Evolutionary conservation across 2,113 vertebrate genomes (phyloP).

Genomic region (Sebastes schlegelii): DNA sequence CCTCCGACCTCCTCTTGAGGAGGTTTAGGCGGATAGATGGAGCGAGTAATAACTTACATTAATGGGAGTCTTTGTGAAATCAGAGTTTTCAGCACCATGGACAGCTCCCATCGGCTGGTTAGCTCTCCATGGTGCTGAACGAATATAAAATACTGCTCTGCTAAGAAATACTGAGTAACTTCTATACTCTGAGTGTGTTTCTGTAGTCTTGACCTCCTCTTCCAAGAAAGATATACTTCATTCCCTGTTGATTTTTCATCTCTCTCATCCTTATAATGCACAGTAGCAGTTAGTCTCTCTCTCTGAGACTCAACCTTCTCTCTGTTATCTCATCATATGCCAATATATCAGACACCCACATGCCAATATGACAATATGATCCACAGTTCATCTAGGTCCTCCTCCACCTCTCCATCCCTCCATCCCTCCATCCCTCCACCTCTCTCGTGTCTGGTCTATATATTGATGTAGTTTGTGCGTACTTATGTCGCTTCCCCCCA

Average conservation of each 20-base stretch:
- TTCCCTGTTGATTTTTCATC: background rate
- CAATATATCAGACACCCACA: slow-evolving; percentile 18
- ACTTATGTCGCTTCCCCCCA: slow-evolving; percentile 14
- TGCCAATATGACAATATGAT: slow-evolving; percentile 1
- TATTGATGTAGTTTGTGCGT: background rate
- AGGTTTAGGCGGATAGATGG: slow-evolving; percentile 38
- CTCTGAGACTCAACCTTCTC: background rate
- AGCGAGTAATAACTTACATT: slow-evolving; percentile 21
- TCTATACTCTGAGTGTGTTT: background rate
- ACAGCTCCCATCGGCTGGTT: slow-evolving; percentile 4
- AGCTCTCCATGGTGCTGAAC: slow-evolving; percentile 63
- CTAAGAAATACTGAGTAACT: background rate
- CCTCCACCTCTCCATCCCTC: too few species aligned
- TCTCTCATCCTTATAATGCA: too few species aligned
- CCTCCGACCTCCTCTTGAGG: background rate
- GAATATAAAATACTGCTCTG: background rate
- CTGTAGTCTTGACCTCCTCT: background rate
- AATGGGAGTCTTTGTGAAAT: background rate
- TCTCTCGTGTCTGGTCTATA: background rate
- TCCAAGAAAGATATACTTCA: slow-evolving; percentile 2
- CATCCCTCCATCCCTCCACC: too few species aligned
- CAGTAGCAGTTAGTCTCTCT: background rate
- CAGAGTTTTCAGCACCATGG: slow-evolving; percentile 49
- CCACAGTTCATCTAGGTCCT: background rate
- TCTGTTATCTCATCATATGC: slow-evolving; percentile 26